Conservation (phyloP, 2,888 invertebrate species). For the Machimus rusticus region DNA sequence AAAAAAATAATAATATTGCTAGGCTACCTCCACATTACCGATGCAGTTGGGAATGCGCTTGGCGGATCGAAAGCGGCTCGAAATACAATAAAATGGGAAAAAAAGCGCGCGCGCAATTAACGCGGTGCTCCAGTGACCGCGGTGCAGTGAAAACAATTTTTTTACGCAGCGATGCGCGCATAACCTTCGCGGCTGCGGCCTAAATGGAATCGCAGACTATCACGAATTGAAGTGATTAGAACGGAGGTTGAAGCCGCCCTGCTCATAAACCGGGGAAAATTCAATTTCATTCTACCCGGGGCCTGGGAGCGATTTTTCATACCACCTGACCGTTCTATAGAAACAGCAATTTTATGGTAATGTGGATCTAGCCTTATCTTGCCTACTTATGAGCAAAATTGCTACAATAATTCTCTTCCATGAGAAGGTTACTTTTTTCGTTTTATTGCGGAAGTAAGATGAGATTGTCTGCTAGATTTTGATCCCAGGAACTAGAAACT, state of each 20-base stretch:
- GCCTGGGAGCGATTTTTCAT: not conserved
- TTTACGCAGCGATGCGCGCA: not conserved
- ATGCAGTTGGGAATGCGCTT: not conserved
- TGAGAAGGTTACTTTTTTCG: not conserved
- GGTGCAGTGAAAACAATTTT: conserved; percentile 26
- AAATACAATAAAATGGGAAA: not conserved
- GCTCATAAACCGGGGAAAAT: not conserved
- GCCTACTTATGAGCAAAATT: not conserved
- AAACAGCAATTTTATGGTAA: not conserved
- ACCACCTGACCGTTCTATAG: not conserved
- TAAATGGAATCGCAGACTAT: not conserved
- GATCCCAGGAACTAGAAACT: not conserved
- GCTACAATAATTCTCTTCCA: not conserved
- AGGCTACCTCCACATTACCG: not conserved
- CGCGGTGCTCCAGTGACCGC: conserved; percentile 11
- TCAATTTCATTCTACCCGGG: not conserved
- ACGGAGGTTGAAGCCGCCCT: not conserved
- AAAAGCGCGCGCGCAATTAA: conserved; percentile 22
- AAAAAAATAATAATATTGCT: not conserved
- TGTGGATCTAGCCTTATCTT: not conserved
- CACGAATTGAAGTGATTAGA: not conserved
- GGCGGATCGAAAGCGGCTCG: not conserved
- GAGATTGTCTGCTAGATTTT: not conserved
- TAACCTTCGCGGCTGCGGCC: conserved; percentile 15
- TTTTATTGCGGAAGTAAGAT: not conserved